Percentiles rank a stretch among this genome's conserved stretches.
phyloP scores from a whole-genome alignment of 1,140 invertebrate species.

The Pseudoatta argentina region DNA sequence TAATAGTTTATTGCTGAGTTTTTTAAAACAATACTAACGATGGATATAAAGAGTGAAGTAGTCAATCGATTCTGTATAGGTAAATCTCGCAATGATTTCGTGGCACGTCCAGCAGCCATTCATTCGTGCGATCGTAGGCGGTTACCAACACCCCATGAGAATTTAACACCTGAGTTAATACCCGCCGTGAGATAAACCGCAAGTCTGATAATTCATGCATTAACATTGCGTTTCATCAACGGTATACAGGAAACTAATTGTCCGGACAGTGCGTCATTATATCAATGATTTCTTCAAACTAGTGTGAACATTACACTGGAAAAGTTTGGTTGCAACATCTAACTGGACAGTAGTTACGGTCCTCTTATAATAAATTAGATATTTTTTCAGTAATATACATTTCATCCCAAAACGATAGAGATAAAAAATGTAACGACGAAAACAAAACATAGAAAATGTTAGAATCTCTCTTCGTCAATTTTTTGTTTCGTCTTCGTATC shows the following conservation, averaged over 20 bases:
- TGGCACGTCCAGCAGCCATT: neutral
- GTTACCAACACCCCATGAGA: constrained; percentile 44
- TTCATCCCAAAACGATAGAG: neutral
- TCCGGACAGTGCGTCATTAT: too few relatives aligned
- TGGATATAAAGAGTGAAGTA: neutral
- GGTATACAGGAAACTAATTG: neutral
- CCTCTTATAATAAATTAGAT: neutral
- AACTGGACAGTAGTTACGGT: too few relatives aligned
- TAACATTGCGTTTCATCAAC: neutral
- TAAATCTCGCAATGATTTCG: constrained; percentile 8
- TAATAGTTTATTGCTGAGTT: neutral
- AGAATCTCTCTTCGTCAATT: constrained; percentile 20
- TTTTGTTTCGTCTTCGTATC: constrained; percentile 47
- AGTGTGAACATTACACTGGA: too few relatives aligned
- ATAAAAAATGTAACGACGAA: neutral
- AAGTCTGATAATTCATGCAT: constrained; percentile 5
- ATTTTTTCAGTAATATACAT: neutral
- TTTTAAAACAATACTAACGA: neutral
- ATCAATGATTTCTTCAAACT: too few relatives aligned
- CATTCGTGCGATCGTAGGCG: constrained; percentile 25
- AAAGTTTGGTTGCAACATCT: too few relatives aligned
- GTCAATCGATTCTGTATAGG: neutral
- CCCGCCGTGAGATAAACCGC: constrained; percentile 23
- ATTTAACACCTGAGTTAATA: constrained; percentile 36
- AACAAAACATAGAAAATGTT: constrained; percentile 21